Evolutionary conservation across 2,113 vertebrate species (phyloP).

Genomic region (Hirundichthys speculiger): DNA sequence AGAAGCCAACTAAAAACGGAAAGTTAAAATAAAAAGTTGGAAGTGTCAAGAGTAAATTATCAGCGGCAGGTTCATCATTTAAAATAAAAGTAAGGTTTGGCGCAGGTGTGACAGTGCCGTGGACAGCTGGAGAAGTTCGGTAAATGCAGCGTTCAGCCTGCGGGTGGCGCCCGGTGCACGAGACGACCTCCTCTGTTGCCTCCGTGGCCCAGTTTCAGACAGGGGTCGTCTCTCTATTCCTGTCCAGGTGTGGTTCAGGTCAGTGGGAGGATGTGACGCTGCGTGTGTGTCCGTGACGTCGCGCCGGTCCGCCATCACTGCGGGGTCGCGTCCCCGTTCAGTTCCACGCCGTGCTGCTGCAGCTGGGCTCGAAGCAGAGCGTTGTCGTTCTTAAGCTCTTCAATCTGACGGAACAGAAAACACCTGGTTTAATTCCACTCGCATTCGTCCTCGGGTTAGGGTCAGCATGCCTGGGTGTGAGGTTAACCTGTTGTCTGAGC

Average conservation of each 20-base stretch:
- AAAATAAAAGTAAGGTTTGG: neutral
- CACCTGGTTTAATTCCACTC: neutral
- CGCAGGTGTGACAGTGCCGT: constrained; percentile 27
- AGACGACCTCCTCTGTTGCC: too few species aligned
- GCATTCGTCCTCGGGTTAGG: too few species aligned
- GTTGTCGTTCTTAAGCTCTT: constrained; percentile 92
- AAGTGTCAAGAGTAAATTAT: neutral
- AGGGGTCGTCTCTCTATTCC: neutral
- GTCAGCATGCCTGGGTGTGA: too few species aligned
- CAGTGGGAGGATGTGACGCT: constrained; percentile 26
- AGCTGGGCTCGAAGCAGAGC: constrained; percentile 90
- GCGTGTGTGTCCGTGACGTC: too few species aligned
- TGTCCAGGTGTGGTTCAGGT: constrained; percentile 29
- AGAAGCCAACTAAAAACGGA: constrained; percentile 26
- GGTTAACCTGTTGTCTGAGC: constrained; percentile 87
- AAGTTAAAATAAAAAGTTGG: constrained; percentile 38
- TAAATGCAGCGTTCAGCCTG: neutral
- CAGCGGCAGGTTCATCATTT: neutral
- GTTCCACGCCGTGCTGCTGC: constrained; percentile 90
- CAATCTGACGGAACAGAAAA: constrained; percentile 75
- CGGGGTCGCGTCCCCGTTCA: constrained; percentile 83
- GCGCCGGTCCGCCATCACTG: constrained; percentile 75
- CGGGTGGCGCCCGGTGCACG: too few species aligned
- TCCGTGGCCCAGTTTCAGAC: too few species aligned
- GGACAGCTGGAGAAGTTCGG: constrained; percentile 27